Evolutionary conservation across 2,113 vertebrate species (phyloP), one percentile per base, ranked within the genome.

Genomic region (Tretioscincus oriximinensis): DNA sequence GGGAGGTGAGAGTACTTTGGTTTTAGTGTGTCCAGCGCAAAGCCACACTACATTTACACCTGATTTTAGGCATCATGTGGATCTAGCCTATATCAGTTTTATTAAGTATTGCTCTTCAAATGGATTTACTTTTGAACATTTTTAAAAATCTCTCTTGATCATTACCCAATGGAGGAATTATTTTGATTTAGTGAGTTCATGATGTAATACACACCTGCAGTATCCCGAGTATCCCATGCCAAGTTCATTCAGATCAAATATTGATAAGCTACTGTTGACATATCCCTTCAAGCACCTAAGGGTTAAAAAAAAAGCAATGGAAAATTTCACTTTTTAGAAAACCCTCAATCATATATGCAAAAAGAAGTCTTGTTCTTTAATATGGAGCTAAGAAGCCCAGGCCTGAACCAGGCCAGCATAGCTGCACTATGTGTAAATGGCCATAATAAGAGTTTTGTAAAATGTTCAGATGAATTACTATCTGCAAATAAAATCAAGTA

Each of bases 181-280:
- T 24, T 64, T 28, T 22, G 31, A 49, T 81, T 78, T 70, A 76
- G 6, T 1, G 31, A 68, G 26, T 21, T 60, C 21, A 14, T 7
- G 20, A 12, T 41, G 1, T 51, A 77, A 41, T 35, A 73, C 70
- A 0, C 92, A 97, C 96, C 98, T 95, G 95, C 98, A 99, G 88
- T 96, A 98, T 80, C 94, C 95, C 0, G 94, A 91, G 76, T 96
- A 95, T 74, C 94, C 96, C 84, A 97, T 95, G 1, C 92, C 95
- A 61, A 95, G 91, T 51, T 97, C 96, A 78, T 95, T 95, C 95
- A 98, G 93, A 87, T 99, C 94, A 92, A 99, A 99, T 60, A 98
- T 94, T 26, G 98, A 99, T 71, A 99, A 91, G 90, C 98, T 99
- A 87, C 97, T 98, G 94, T 99, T 98, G 91, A 99, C 96, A 75